Conservation (phyloP, 1,140 invertebrate species). For the Ips typographus region DNA sequence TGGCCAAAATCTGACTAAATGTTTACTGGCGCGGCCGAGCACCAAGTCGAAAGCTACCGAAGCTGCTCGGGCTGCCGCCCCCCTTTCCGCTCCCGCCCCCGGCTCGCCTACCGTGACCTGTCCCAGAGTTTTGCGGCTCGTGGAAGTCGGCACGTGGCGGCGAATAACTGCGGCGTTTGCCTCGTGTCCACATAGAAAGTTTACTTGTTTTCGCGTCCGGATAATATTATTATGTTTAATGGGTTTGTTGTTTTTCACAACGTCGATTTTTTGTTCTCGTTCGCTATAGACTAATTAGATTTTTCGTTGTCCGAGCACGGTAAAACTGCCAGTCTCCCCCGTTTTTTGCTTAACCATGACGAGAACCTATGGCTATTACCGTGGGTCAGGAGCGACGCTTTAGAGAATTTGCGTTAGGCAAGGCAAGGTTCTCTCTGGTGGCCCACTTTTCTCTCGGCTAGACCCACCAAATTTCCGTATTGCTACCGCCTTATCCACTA, state of each 20-base stretch:
- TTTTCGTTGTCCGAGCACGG: not conserved
- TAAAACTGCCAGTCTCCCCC: not conserved
- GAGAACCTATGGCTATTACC: conserved; percentile 11
- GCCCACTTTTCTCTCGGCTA: conserved; percentile 27
- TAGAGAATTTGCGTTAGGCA: conserved; percentile 23
- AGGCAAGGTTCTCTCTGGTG: not conserved
- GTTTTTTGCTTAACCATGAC: not conserved
- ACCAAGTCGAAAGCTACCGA: conserved; percentile 17
- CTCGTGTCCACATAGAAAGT: conserved; percentile 22
- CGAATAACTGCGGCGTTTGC: conserved; percentile 45
- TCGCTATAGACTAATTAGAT: not conserved
- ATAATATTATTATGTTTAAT: conserved; percentile 4
- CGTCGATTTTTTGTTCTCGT: conserved; percentile 1
- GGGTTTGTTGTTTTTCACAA: conserved; percentile 8
- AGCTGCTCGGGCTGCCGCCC: not conserved
- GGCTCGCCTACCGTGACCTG: conserved; percentile 39
- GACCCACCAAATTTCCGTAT: conserved; percentile 5
- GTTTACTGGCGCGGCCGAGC: conserved; percentile 28
- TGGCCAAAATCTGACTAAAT: conserved; percentile 37
- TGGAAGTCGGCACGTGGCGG: conserved; percentile 50
- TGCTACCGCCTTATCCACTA: not conserved
- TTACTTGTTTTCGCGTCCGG: conserved; percentile 18
- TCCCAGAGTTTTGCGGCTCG: conserved; percentile 44
- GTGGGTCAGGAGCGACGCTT: conserved; percentile 23
- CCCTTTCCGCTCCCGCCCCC: conserved; percentile 19